phyloP scores from a whole-genome alignment of 2,888 invertebrate genomes.

The Ectobius pallidus region DNA sequence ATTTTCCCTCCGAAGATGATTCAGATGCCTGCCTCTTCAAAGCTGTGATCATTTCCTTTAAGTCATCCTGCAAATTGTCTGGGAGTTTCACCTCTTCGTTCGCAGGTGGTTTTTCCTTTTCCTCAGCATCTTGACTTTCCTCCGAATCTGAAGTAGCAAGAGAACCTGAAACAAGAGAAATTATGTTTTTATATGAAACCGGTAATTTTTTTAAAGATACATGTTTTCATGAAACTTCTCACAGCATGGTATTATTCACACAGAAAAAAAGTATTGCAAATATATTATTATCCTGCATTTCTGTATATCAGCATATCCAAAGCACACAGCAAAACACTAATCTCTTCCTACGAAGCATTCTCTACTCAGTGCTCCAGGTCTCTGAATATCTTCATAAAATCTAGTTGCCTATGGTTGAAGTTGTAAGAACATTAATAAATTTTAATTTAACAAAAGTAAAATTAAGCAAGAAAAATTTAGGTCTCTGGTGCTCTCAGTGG shows the following conservation, averaged over 20 bases:
- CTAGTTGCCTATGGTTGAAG: too few relatives aligned
- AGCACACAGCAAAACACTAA: too few relatives aligned
- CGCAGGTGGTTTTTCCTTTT: background rate
- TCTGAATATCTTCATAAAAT: too few relatives aligned
- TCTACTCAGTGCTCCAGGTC: background rate
- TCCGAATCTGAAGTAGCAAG: slow-evolving; percentile 37
- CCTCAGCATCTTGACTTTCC: slow-evolving; percentile 41
- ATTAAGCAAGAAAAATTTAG: too few relatives aligned
- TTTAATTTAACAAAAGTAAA: too few relatives aligned
- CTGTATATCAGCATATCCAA: too few relatives aligned
- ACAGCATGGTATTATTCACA: background rate
- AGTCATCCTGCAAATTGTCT: slow-evolving; percentile 56
- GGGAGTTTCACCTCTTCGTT: slow-evolving; percentile 53
- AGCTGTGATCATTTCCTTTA: slow-evolving; percentile 56
- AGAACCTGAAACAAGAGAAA: background rate
- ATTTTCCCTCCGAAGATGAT: slow-evolving; percentile 57
- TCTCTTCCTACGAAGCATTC: too few relatives aligned
- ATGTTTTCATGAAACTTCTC: background rate
- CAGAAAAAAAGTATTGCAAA: background rate
- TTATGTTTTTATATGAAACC: too few relatives aligned
- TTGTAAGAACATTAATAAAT: too few relatives aligned
- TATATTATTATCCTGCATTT: too few relatives aligned
- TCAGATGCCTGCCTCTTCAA: slow-evolving; percentile 54
- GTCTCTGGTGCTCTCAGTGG: too few relatives aligned
- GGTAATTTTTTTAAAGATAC: background rate